phyloP scores from a whole-genome alignment of 2,888 invertebrate species.

The Dolichomitus sp. region DNA sequence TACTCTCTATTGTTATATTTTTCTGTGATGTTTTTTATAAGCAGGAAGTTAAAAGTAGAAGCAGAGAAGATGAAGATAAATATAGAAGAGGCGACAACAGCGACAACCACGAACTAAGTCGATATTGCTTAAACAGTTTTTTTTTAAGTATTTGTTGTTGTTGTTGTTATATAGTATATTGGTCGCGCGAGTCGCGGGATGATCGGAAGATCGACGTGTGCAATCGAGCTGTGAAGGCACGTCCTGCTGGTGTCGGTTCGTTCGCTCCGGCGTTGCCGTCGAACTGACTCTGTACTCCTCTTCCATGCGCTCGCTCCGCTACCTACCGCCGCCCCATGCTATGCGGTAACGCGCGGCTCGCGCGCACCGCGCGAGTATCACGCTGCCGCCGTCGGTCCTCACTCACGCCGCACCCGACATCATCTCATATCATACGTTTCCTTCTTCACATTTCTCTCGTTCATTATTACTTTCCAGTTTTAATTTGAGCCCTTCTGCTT shows the following conservation, averaged over 20 bases:
- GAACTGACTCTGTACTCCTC: constrained; percentile 75
- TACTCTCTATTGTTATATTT: not conserved
- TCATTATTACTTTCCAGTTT: not conserved
- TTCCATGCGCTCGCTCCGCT: constrained; percentile 51
- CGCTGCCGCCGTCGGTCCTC: constrained; percentile 11
- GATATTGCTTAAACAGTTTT: not conserved
- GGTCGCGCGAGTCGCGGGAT: constrained; percentile 45
- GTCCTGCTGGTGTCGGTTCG: constrained; percentile 73
- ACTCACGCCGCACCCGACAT: not conserved
- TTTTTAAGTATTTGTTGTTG: not conserved
- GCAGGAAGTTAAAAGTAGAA: not conserved
- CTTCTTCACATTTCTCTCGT: not conserved
- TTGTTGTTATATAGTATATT: constrained; percentile 1
- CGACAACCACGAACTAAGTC: not conserved
- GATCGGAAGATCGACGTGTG: constrained; percentile 64
- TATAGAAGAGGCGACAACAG: not conserved
- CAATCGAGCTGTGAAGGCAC: constrained; percentile 65
- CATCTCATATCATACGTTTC: not conserved
- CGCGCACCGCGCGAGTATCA: constrained; percentile 42
- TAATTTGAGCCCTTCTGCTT: constrained; percentile 2
- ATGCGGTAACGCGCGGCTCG: constrained; percentile 51
- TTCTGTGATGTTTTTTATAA: not conserved
- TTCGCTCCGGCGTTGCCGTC: constrained; percentile 82
- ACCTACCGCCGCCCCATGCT: constrained; percentile 38
- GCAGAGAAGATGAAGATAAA: not conserved